Percentiles rank a stretch among this genome's conserved stretches.
phyloP scores from a whole-genome alignment of 2,113 vertebrate genomes.

The Shinisaurus crocodilurus region DNA sequence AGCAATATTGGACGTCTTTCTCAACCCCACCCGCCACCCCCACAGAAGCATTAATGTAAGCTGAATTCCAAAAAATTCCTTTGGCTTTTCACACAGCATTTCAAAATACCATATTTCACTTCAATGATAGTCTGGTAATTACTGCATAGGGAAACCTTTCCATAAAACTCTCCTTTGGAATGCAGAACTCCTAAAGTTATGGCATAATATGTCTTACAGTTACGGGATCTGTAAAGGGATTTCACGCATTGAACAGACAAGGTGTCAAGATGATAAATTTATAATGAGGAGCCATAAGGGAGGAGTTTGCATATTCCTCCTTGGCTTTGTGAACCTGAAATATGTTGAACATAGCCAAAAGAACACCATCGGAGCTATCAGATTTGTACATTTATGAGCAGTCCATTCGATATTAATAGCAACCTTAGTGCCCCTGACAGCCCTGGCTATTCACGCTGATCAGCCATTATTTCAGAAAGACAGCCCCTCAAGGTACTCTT shows the following conservation, averaged over 20 bases:
- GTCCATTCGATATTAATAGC: constrained; percentile 23
- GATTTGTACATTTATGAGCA: constrained; percentile 27
- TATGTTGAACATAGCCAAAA: constrained; percentile 26
- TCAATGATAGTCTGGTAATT: background rate
- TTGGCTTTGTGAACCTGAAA: constrained; percentile 11
- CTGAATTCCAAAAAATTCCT: constrained; percentile 17
- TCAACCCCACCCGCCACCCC: background rate
- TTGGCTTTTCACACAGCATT: constrained; percentile 6
- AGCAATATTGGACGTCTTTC: background rate
- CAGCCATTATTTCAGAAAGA: constrained; percentile 27
- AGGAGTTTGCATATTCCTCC: constrained; percentile 21
- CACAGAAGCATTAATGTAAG: background rate
- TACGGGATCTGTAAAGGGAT: background rate
- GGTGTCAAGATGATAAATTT: constrained; percentile 23
- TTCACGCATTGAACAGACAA: background rate
- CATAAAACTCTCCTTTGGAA: constrained; percentile 22
- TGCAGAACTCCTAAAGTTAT: constrained; percentile 3
- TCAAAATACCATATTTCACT: constrained; percentile 5
- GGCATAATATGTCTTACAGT: constrained; percentile 14
- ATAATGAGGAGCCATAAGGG: background rate
- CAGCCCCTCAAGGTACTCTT: constrained; percentile 14
- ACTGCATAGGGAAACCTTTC: constrained; percentile 6
- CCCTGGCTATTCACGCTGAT: constrained; percentile 17
- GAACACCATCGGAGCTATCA: constrained; percentile 1
- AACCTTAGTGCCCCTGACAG: background rate